Conservation (phyloP, 2,113 vertebrate species). For the Grus americana region DNA sequence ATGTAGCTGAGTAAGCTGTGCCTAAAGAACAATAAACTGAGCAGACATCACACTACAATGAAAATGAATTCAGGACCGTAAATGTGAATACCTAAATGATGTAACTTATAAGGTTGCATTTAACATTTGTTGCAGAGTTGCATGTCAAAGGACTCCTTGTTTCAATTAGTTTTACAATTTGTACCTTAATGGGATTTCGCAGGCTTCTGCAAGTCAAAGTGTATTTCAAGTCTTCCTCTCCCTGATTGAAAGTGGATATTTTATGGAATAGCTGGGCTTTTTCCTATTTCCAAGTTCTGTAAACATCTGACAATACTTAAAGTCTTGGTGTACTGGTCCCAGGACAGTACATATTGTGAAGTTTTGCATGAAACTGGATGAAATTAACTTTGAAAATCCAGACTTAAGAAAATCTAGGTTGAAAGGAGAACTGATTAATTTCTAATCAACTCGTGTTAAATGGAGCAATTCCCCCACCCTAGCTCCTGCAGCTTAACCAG, state of each 20-base stretch:
- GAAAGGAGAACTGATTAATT: not conserved
- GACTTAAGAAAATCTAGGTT: not conserved
- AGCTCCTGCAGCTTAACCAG: not conserved
- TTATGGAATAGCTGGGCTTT: conserved; percentile 50
- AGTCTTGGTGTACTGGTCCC: conserved; percentile 25
- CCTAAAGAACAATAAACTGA: not conserved
- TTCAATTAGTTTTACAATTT: conserved; percentile 2
- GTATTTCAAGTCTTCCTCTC: conserved; percentile 65
- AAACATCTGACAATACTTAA: conserved; percentile 74
- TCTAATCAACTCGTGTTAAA: not conserved
- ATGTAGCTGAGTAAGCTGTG: not conserved
- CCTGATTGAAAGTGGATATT: conserved; percentile 28
- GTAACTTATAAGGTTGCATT: not conserved
- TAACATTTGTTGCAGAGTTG: conserved; percentile 39
- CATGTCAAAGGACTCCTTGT: conserved; percentile 10
- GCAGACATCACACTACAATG: not conserved
- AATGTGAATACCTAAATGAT: not conserved
- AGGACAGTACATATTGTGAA: not conserved
- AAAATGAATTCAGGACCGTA: not conserved
- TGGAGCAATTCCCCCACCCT: not conserved
- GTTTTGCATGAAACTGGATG: not conserved
- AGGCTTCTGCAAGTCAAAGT: conserved; percentile 67
- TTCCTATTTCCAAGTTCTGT: conserved; percentile 66
- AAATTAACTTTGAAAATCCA: not conserved
- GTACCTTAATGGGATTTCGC: conserved; percentile 74